These are phyloP conservation scores for Cosmopolites sordidus DNA, from an alignment of 2,888 invertebrate species.

Conservation along the genomic window DNA sequence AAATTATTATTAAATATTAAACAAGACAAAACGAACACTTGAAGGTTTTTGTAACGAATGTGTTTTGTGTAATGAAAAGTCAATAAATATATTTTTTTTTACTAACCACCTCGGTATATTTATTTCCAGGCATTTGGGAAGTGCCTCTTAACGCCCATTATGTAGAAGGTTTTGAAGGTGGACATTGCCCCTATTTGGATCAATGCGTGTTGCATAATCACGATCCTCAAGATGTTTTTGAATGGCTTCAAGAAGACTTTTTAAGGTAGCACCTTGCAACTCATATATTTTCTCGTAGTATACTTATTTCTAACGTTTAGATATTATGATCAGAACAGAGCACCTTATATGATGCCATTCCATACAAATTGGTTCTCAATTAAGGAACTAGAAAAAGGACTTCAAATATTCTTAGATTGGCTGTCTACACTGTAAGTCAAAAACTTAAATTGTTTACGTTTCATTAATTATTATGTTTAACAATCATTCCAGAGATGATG, in stretches of 20 bases:
- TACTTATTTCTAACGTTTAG: conserved; percentile 47
- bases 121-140: conserved; percentile 75
- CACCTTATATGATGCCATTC: conserved; percentile 93
- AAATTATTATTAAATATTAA: too few species aligned
- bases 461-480: not conserved
- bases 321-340: conserved; percentile 80
- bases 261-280: conserved; percentile 49
- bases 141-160: conserved; percentile 87
- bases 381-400: conserved; percentile 73
- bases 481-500: conserved; percentile 64
- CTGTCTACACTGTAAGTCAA: conserved; percentile 63
- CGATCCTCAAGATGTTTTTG: conserved; percentile 68
- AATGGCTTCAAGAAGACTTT: conserved; percentile 90
- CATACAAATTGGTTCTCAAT: conserved; percentile 97
- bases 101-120: too few species aligned
- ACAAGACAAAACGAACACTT: too few species aligned
- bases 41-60: too few species aligned
- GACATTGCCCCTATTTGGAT: conserved; percentile 87
- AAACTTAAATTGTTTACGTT: not conserved
- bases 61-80: too few species aligned
- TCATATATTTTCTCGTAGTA: not conserved
- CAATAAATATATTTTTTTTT: too few species aligned
- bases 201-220: conserved; percentile 89
- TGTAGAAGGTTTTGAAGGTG: conserved; percentile 83
- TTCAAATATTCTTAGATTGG: conserved; percentile 84